Percentiles rank a stretch among this genome's conserved stretches.
Evolutionary conservation across 1,140 invertebrate genomes (phyloP).

Genomic region (Homalodisca vitripennis): DNA sequence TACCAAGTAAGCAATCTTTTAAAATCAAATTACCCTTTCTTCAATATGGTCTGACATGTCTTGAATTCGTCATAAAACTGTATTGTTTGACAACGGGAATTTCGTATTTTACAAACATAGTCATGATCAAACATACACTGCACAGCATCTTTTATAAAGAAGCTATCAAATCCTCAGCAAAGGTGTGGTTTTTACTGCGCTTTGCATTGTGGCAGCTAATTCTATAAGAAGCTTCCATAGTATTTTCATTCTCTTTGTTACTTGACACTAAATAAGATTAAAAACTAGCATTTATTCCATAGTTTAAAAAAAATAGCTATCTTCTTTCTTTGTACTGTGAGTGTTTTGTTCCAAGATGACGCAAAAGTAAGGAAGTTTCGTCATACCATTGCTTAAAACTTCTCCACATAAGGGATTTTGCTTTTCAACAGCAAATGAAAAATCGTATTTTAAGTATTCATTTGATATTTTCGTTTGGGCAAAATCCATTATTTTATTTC

Average conservation of each 20-base stretch:
- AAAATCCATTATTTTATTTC: too few relatives aligned
- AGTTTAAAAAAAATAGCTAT: slow-evolving; percentile 4
- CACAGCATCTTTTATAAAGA: too few relatives aligned
- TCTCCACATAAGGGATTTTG: slow-evolving; percentile 30
- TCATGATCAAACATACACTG: slow-evolving; percentile 1
- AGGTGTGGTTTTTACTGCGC: slow-evolving; percentile 3
- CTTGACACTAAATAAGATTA: neutral
- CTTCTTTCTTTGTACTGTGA: slow-evolving; percentile 12
- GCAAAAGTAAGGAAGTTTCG: slow-evolving; percentile 29
- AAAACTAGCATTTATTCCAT: neutral
- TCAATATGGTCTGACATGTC: slow-evolving; percentile 13
- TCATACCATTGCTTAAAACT: slow-evolving; percentile 26
- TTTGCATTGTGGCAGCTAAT: neutral
- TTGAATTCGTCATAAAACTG: neutral
- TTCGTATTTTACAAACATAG: neutral
- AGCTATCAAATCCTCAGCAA: neutral
- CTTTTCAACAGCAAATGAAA: slow-evolving; percentile 26
- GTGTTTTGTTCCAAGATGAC: slow-evolving; percentile 28
- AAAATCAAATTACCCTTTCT: neutral
- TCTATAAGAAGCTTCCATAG: slow-evolving; percentile 7
- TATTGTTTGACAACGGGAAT: slow-evolving; percentile 12
- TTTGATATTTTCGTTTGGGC: too few relatives aligned
- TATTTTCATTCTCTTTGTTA: slow-evolving; percentile 19
- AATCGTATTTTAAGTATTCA: slow-evolving; percentile 30
- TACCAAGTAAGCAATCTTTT: slow-evolving; percentile 15